Conservation (phyloP, 2,113 vertebrate species). For the Bombycilla garrulus region DNA sequence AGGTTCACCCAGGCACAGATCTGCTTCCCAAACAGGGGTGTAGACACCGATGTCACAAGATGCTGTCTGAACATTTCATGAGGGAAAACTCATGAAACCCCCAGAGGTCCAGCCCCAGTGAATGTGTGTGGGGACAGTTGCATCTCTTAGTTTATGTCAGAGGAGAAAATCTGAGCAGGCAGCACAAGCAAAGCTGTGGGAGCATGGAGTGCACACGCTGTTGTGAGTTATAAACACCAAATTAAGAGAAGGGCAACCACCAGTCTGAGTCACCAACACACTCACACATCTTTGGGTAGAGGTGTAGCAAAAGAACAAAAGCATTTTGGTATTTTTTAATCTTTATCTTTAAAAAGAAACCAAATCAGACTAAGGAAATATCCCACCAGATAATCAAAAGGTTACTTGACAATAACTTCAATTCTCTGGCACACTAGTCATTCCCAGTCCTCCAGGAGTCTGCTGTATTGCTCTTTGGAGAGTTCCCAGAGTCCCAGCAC, state of each 20-base stretch:
- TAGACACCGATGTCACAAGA: background rate
- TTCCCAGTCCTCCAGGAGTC: conserved; percentile 19
- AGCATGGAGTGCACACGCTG: rapidly evolving
- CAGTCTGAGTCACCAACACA: background rate
- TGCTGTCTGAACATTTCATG: background rate
- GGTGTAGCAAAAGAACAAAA: background rate
- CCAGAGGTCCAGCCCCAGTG: background rate
- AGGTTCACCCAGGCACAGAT: background rate
- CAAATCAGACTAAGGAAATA: background rate
- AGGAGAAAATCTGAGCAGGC: background rate
- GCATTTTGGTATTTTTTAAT: background rate
- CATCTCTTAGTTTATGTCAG: background rate
- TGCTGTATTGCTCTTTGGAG: conserved; percentile 20
- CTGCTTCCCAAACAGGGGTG: background rate
- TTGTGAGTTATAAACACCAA: background rate
- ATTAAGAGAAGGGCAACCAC: background rate
- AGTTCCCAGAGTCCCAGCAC: conserved; percentile 1
- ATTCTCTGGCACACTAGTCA: background rate
- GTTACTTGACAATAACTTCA: conserved; percentile 59
- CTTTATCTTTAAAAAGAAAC: background rate
- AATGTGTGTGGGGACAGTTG: background rate
- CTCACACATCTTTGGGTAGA: background rate
- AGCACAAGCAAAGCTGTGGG: background rate
- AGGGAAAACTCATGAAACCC: background rate
- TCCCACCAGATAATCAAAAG: conserved; percentile 52